Evolutionary conservation across 2,797 vertebrate species (phyloP).

Genomic region (Bradypus variegatus): DNA sequence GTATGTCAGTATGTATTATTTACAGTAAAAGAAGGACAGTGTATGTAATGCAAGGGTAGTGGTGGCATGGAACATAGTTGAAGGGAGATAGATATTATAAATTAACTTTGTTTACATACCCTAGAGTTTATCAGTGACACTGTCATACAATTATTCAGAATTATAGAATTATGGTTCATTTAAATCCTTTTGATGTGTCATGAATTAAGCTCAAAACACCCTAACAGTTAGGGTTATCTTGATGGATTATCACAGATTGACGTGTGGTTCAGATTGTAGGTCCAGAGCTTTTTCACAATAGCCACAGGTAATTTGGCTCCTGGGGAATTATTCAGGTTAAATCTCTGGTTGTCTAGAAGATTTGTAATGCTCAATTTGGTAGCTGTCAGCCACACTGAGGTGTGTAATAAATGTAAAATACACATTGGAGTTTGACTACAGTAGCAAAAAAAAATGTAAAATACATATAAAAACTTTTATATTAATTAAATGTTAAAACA

Average conservation of each 20-base stretch:
- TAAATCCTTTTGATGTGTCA: not conserved
- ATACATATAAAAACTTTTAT: not conserved
- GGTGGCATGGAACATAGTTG: not conserved
- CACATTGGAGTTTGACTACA: not conserved
- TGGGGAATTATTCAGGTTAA: not conserved
- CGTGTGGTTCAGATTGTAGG: not conserved
- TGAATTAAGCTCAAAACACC: not conserved
- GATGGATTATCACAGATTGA: not conserved
- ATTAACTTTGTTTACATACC: not conserved
- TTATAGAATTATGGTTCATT: not conserved
- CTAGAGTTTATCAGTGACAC: not conserved
- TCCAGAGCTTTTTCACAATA: not conserved
- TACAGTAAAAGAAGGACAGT: not conserved
- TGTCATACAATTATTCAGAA: not conserved
- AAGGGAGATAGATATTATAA: not conserved
- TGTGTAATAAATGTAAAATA: not conserved
- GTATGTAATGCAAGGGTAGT: not conserved
- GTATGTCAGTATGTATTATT: not conserved
- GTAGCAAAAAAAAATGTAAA: not conserved
- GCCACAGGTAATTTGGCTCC: not conserved
- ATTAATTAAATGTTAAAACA: constrained; percentile 4
- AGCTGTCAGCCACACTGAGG: not conserved
- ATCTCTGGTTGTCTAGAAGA: not conserved
- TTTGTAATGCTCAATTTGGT: not conserved
- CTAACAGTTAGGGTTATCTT: not conserved